Evolutionary conservation across 2,113 vertebrate species (phyloP), one percentile per base, ranked within the genome.

Genomic region (Cynopterus brachyotis): DNA sequence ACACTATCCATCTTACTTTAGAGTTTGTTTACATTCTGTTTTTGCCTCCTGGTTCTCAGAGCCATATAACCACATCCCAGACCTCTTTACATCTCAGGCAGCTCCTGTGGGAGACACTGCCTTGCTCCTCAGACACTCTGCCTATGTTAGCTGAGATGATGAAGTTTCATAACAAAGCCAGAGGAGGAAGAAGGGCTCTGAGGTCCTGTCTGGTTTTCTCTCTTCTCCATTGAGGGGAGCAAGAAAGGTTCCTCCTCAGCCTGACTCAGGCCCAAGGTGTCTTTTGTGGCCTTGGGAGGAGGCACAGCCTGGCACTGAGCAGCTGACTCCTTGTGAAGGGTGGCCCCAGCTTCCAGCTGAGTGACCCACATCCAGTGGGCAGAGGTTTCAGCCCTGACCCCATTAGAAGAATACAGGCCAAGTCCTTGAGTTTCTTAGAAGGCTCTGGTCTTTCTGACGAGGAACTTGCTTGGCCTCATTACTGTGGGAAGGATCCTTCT

Each of bases 81-180:
- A 28, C 28, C 22, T 69, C 47, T 80, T 59, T 60, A 40, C 7
- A 11, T 62, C 59, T 80, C 69, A 66, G 32, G 1, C 16, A 60
- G 64, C 37, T 60, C 37, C 84, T 87, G 1, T 37, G 9, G 47
- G 59, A 50, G 75, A 87, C 70, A 40, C 28, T 4, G 22, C 30
- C 72, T 94, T 83, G 62, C 53, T 84, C 64, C 75, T 50, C 69
- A 95, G 59, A 84, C 13, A 45, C 47, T 57, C 50, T 2, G 1
- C 60, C 53, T 69, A 5, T 82, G 84, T 96, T 75, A 88, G 88
- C 94, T n/a, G 45, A 88, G 70, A 86, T 47, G 45, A n/a, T 60
- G 50, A 30, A 45, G 89, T 97, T 96, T 84, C 94, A 81, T 96
- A 92, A 72, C 92, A 94, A 98, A 8, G 0, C 53, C 70, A 8